These are phyloP conservation scores for Dunckerocampus dactyliophorus DNA, from an alignment of 2,113 vertebrate species.

Conservation along the genomic window DNA sequence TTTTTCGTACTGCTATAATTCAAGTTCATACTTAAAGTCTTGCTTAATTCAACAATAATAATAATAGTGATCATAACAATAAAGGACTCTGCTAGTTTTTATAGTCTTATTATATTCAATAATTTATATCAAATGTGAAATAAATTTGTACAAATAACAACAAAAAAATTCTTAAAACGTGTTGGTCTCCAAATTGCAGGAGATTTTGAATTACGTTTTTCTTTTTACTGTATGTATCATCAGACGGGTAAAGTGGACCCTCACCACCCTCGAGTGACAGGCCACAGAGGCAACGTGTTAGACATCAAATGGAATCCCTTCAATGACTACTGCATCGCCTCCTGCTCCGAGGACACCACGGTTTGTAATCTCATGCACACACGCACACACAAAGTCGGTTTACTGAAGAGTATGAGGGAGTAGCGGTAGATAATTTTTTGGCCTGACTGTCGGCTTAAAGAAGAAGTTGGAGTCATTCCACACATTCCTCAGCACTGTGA, in stretches of 20 bases:
- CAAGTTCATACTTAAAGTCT: too few species aligned
- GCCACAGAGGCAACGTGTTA: conserved; percentile 85
- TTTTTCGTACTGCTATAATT: too few species aligned
- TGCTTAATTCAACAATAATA: too few species aligned
- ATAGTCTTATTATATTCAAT: too few species aligned
- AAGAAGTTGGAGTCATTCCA: conserved; percentile 38
- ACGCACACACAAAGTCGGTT: not conserved
- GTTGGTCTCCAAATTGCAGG: too few species aligned
- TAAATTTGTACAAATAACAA: too few species aligned
- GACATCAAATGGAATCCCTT: conserved; percentile 96
- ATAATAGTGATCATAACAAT: not conserved
- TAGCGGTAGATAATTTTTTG: conserved; percentile 41
- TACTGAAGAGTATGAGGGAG: conserved; percentile 25
- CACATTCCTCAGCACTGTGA: conserved; percentile 47
- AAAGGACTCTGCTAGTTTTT: not conserved
- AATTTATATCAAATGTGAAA: too few species aligned
- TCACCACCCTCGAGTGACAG: conserved; percentile 82
- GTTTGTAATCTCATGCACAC: conserved; percentile 67
- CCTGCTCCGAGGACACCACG: conserved; percentile 86
- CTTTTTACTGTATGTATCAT: conserved; percentile 16
- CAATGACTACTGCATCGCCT: conserved; percentile 87
- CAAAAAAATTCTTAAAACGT: too few species aligned
- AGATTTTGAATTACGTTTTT: too few species aligned
- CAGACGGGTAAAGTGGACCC: conserved; percentile 92
- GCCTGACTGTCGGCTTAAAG: conserved; percentile 23